Conservation (phyloP, 2,113 vertebrate genomes). For the Ameiurus melas region DNA sequence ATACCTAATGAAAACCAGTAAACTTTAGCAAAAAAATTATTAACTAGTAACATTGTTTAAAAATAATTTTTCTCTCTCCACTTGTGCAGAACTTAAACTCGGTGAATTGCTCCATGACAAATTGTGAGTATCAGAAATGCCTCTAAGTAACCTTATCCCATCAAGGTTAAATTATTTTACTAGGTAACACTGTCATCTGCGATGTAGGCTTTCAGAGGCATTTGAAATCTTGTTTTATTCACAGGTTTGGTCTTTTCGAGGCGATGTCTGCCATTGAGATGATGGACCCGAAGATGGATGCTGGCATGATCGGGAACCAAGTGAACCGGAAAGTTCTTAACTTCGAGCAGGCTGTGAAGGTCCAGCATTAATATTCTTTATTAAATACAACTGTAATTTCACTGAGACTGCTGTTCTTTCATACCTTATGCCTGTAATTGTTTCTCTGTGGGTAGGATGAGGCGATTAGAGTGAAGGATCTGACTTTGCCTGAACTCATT, state of each 20-base stretch:
- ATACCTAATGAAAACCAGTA: neutral
- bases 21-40: neutral
- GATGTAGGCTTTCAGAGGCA: neutral
- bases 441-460: constrained; percentile 77
- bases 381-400: neutral
- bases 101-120: constrained; percentile 99
- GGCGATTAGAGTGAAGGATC: constrained; percentile 92
- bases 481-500: constrained; percentile 90
- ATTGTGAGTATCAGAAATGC: constrained; percentile 80
- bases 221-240: neutral
- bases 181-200: neutral
- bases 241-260: constrained; percentile 97
- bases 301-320: constrained; percentile 99
- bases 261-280: constrained; percentile 99
- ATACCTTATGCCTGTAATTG: constrained; percentile 11
- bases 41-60: neutral
- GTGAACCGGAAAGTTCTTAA: constrained; percentile 98
- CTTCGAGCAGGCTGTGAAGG: constrained; percentile 98
- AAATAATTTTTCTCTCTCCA: constrained; percentile 44
- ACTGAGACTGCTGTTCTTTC: neutral
- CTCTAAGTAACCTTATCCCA: neutral
- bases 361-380: constrained; percentile 54
- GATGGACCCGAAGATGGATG: constrained; percentile 99
- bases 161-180: too few species aligned
- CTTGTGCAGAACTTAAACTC: constrained; percentile 87